phyloP scores from a whole-genome alignment of 2,888 invertebrate species.

The Dascillus cervinus region DNA sequence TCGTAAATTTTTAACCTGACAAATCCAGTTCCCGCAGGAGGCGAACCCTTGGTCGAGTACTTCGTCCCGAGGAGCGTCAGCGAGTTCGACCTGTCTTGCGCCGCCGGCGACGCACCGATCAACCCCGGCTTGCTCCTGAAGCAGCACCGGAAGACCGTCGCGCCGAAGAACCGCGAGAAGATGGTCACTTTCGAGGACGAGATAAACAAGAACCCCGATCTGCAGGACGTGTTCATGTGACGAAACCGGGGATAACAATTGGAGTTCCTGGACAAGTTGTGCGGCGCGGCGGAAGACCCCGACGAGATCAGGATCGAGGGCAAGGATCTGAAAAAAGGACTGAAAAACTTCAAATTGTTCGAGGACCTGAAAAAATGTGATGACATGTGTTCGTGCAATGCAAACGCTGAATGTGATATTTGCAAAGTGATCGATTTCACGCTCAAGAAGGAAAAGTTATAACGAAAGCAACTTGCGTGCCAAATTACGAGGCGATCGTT shows the following conservation, averaged over 20 bases:
- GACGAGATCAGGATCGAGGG: constrained; percentile 32
- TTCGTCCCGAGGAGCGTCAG: constrained; percentile 79
- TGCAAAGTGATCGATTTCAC: constrained; percentile 41
- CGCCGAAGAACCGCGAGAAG: constrained; percentile 57
- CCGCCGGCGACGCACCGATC: constrained; percentile 47
- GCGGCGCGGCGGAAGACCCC: constrained; percentile 25
- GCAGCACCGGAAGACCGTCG: constrained; percentile 35
- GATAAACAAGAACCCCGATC: constrained; percentile 43
- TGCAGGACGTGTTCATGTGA: constrained; percentile 78
- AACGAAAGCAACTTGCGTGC: too few relatives aligned
- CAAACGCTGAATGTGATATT: constrained; percentile 40
- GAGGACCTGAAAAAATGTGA: constrained; percentile 41
- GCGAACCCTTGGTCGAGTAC: constrained; percentile 66
- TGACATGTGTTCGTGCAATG: constrained; percentile 39
- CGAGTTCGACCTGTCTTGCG: constrained; percentile 69
- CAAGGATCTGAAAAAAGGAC: constrained; percentile 32
- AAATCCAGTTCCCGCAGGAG: constrained; percentile 30
- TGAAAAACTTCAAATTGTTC: constrained; percentile 39
- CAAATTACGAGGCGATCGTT: too few relatives aligned
- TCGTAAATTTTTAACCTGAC: constrained; percentile 2
- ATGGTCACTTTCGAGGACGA: constrained; percentile 79
- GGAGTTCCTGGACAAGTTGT: constrained; percentile 16
- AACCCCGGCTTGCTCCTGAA: constrained; percentile 35
- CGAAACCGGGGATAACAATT: constrained; percentile 42
- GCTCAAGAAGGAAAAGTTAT: constrained; percentile 38